phyloP scores from a whole-genome alignment of 2,113 vertebrate genomes.

The Toxotes jaculatrix region DNA sequence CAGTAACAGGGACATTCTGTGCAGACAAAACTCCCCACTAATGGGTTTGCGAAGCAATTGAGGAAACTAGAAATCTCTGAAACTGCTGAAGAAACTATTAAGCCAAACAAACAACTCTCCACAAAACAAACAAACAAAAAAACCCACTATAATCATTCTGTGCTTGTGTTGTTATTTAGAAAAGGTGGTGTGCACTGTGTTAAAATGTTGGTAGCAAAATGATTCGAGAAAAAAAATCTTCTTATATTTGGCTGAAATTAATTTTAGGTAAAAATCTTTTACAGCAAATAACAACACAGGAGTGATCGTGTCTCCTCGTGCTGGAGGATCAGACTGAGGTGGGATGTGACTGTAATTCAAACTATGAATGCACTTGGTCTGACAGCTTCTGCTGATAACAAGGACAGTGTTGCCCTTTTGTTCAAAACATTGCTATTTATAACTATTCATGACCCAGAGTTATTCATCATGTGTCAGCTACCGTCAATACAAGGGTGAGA shows the following conservation, averaged over 20 bases:
- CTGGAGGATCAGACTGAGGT: background rate
- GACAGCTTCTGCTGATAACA: too few species aligned
- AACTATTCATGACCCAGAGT: too few species aligned
- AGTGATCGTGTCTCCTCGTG: background rate
- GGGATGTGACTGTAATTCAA: background rate
- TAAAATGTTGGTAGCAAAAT: background rate
- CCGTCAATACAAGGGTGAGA: too few species aligned
- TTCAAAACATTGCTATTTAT: too few species aligned
- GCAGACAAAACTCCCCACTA: background rate
- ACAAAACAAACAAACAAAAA: too few species aligned
- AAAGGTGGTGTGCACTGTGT: background rate
- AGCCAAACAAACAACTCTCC: background rate
- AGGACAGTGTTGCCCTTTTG: too few species aligned
- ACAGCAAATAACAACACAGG: background rate
- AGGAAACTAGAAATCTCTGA: background rate
- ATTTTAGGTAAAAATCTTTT: background rate
- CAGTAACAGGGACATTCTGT: background rate
- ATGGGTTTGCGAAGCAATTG: background rate
- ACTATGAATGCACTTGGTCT: too few species aligned
- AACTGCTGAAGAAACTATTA: background rate
- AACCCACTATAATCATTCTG: background rate
- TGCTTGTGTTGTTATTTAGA: background rate
- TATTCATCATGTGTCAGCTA: too few species aligned
- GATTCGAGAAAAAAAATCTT: background rate
- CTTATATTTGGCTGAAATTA: too few species aligned